These are phyloP conservation scores for Aphrocallistes beatrix DNA, from an alignment of 37 sponge, comb jelly and placozoan species.

Conservation along the genomic window DNA sequence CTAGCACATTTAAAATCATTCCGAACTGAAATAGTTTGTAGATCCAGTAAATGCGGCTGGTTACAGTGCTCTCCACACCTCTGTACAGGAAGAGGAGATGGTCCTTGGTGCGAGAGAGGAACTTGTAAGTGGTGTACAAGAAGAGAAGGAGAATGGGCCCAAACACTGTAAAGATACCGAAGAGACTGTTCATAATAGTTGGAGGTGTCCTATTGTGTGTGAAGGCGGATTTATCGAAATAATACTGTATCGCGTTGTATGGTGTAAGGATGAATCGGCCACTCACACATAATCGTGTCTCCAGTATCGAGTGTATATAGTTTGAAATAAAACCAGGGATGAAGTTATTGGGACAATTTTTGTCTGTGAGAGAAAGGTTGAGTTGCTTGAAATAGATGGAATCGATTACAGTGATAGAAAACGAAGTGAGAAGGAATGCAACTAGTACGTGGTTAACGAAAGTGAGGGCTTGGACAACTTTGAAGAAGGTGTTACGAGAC, in stretches of 20 bases:
- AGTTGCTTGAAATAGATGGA: conserved; percentile 5
- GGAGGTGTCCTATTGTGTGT: not conserved
- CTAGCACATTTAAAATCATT: not conserved
- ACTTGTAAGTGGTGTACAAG: not conserved
- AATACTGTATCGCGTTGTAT: not conserved
- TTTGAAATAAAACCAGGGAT: not conserved
- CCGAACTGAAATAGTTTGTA: not conserved
- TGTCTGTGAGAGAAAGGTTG: not conserved
- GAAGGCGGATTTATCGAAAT: not conserved
- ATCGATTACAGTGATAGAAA: not conserved
- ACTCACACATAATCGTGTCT: not conserved
- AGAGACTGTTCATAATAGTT: not conserved
- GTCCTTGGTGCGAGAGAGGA: not conserved
- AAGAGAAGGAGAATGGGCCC: not conserved
- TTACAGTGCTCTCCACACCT: not conserved
- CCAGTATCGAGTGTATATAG: not conserved
- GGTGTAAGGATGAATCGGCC: not conserved
- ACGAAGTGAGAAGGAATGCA: not conserved
- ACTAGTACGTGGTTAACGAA: not conserved
- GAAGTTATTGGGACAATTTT: not conserved
- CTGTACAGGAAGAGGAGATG: not conserved
- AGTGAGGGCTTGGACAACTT: not conserved
- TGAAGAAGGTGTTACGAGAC: not conserved
- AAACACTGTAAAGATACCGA: not conserved
- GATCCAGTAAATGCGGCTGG: conserved; percentile 3